A percentile compares a stretch with the other conserved stretches of the same genome.
Evolutionary conservation across 1,140 invertebrate genomes (phyloP).

Genomic region (Lycorma delicatula): DNA sequence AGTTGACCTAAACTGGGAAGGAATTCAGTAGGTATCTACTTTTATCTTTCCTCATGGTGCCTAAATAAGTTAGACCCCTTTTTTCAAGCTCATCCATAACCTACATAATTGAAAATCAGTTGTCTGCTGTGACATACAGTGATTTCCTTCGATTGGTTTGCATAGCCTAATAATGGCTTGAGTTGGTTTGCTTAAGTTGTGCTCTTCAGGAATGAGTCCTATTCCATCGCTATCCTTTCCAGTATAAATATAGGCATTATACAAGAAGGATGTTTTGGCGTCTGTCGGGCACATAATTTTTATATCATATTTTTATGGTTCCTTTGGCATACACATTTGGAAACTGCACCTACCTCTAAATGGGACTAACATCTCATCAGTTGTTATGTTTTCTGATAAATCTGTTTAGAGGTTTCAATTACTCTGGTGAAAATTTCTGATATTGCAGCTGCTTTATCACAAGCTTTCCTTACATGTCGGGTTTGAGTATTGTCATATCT

Average conservation of each 20-base stretch:
- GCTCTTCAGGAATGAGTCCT: too few species aligned
- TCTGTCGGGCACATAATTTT: constrained; percentile 28
- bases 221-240: too few species aligned
- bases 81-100: constrained; percentile 31
- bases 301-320: constrained; percentile 25
- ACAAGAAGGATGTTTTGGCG: constrained; percentile 14
- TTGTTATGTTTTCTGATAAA: constrained; percentile 28
- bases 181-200: constrained; percentile 1
- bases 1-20: not conserved
- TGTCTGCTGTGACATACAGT: constrained; percentile 34
- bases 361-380: constrained; percentile 36
- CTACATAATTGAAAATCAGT: constrained; percentile 33
- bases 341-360: constrained; percentile 35
- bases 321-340: constrained; percentile 30
- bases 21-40: constrained; percentile 31
- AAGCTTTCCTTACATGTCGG: too few species aligned
- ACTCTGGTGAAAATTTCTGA: not conserved
- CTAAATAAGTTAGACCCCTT: constrained; percentile 17
- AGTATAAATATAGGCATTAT: not conserved
- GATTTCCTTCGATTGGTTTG: constrained; percentile 18
- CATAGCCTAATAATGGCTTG: constrained; percentile 13
- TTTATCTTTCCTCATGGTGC: too few species aligned
- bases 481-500: not conserved
- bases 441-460: too few species aligned
- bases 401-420: constrained; percentile 14